Base-by-base conservation (phyloP, 2,888 invertebrate genomes). In the Pseudeuparius sepicola region DNA sequence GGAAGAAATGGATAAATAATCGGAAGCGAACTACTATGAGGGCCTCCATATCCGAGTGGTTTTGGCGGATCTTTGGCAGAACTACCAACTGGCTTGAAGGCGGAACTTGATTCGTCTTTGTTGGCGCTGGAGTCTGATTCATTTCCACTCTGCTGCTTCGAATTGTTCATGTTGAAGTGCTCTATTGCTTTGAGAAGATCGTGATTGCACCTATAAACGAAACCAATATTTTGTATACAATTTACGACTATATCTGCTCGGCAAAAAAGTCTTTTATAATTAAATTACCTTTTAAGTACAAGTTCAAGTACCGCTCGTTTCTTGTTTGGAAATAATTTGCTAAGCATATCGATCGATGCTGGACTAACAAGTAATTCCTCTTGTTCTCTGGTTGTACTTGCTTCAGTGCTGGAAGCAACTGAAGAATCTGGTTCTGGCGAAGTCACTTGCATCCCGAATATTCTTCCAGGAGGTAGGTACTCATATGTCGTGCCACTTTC, bases 101-200 rank as follows among this genome's bases (percentile, higher is more conserved):
- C 62, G 2, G 61, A 62, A 17, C 51, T 46, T 4, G 41, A 34
- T 15, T 53, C 57, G 11, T 52, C 49, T 9, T 44, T 46, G 14
- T 48, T 48, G 4, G 34, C 29, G 6, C 41, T 44, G 4, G 39
- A 25, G 24, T 43, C 35, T 7, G 42, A 30, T 11, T 39, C 43
- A 14, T 41, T 39, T 6, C 32, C 30, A 13, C 34, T 30, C n/a
- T 27, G 12, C 4, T 15, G 10, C 36, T 40, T 37, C 12, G 34
- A 26, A 12, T 43, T 42, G 33, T 48, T 56, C 15, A 55, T 34
- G 44, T 75, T 74, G 54, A 89, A 87, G 53, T 89, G 88, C 56
- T 90, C 89, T 34, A 92, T 88, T 4, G 90, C 86, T 49, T 85
- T 85, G 9, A 92, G 70, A 29, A 94, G 64, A 56, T 96, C 93